Percentiles rank a stretch among this genome's conserved stretches.
These are phyloP conservation scores for Nemurella pictetii DNA, from an alignment of 2,888 invertebrate genomes.

Conservation along the genomic window DNA sequence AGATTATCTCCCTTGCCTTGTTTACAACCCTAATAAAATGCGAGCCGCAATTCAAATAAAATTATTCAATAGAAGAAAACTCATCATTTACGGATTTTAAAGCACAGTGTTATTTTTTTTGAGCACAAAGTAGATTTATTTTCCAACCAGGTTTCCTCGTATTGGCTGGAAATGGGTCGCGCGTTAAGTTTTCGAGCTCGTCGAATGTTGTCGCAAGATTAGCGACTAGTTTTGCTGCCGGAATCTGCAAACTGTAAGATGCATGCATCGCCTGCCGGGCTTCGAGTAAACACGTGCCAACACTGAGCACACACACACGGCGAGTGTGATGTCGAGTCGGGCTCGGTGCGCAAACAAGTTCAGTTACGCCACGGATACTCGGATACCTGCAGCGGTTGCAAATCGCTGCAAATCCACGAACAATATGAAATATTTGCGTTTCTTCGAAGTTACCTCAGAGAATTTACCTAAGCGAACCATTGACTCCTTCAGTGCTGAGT, in stretches of 20 bases:
- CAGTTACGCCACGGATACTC: too few species aligned
- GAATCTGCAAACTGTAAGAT: too few species aligned
- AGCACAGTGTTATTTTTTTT: too few species aligned
- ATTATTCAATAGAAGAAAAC: background rate
- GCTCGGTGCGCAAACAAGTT: background rate
- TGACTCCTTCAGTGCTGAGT: background rate
- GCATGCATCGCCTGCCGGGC: too few species aligned
- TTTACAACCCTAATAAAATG: background rate
- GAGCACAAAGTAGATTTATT: too few species aligned
- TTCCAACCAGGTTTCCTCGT: too few species aligned
- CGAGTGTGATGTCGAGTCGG: background rate
- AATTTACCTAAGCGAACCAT: background rate
- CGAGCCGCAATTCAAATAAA: too few species aligned
- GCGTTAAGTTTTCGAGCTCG: too few species aligned
- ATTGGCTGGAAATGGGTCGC: background rate
- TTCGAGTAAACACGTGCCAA: background rate
- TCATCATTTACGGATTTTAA: too few species aligned
- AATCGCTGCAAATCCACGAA: background rate
- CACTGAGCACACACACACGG: background rate
- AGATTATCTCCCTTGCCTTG: background rate
- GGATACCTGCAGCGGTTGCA: background rate
- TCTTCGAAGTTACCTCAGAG: background rate
- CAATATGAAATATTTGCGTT: slow-evolving; percentile 1
- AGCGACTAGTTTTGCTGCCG: too few species aligned
- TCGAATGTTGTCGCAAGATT: too few species aligned